Evolutionary conservation across 1,140 invertebrate species (phyloP), one percentile per base, ranked within the genome.

Genomic region (Homalodisca vitripennis): DNA sequence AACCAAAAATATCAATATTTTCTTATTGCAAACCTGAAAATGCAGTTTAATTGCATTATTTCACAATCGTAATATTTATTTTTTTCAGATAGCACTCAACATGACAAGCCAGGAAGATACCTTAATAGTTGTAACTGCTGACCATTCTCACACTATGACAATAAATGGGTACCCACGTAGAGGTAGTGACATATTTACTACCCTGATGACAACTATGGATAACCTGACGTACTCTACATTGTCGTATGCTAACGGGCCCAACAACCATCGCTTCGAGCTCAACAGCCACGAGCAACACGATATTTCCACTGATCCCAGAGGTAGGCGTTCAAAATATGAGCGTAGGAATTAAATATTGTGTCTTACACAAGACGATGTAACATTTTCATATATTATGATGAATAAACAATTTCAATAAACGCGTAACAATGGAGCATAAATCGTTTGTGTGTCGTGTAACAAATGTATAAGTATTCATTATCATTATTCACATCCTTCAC

Each of bases 121-220:
- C 1, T 75, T 89, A 3, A 84, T 89, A 30, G 81, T 89, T 3
- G 87, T 89, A 13, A 89, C 85, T 2, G 81, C 87, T 12, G 89
- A 90, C 77, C 89, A 89, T 73, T 82, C 85, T 0, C 88, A 90
- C 74, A 85, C 85, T 0, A 84, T 90, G 80, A 83, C 81, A 0
- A 79, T 85, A 26, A 84, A 84, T 46, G 89, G 89, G 1, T 90
- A 92, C 74, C 85, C 41, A 10, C 12, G 1, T 17, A 10, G 63
- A 27, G 63, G 63, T 1, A 66, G 63, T 66, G 63, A 66, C 10
- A 46, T 71, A 32, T 73, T 66, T 13, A 55, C 79, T 79, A 64
- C 87, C 82, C 76, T 75, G 0, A 82, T 79, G 6, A 74, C 73
- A n/a, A 77, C 73, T 13, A 79, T 82, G 3, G 82, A 84, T 72